These are phyloP conservation scores for Gorsachius magnificus DNA, from an alignment of 2,797 vertebrate genomes.

Conservation along the genomic window DNA sequence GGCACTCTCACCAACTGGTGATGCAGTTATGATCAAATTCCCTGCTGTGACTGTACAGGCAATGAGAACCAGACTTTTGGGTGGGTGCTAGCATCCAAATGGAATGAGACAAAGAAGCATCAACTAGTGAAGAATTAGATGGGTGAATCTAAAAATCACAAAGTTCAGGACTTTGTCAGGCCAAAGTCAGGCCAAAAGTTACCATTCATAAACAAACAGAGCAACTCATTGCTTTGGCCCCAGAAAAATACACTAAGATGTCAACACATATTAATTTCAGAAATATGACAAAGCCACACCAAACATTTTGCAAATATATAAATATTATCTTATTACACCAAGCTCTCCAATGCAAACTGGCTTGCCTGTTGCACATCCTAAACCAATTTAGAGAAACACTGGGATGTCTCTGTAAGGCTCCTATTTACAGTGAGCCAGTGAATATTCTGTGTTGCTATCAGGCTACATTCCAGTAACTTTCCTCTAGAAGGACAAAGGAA, in stretches of 20 bases:
- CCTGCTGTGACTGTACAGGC: not conserved
- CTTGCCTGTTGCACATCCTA: not conserved
- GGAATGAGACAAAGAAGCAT: not conserved
- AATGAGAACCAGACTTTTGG: not conserved
- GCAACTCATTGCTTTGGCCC: not conserved
- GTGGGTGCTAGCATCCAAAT: not conserved
- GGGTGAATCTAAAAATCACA: not conserved
- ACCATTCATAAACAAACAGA: not conserved
- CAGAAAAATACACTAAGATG: not conserved
- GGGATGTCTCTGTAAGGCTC: not conserved
- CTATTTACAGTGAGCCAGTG: not conserved
- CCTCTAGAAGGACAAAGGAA: constrained; percentile 18
- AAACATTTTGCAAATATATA: not conserved
- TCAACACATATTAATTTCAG: not conserved
- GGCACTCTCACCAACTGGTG: not conserved
- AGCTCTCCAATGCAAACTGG: not conserved
- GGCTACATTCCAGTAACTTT: constrained; percentile 30
- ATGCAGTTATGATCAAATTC: not conserved
- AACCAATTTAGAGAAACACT: not conserved
- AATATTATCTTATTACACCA: not conserved
- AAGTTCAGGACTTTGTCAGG: not conserved
- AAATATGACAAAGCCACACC: not conserved
- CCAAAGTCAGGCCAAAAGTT: not conserved
- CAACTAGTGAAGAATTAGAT: not conserved
- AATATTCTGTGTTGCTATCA: not conserved